Base-by-base conservation (phyloP, 2,797 vertebrate species). In the Tenualosa ilisha region DNA sequence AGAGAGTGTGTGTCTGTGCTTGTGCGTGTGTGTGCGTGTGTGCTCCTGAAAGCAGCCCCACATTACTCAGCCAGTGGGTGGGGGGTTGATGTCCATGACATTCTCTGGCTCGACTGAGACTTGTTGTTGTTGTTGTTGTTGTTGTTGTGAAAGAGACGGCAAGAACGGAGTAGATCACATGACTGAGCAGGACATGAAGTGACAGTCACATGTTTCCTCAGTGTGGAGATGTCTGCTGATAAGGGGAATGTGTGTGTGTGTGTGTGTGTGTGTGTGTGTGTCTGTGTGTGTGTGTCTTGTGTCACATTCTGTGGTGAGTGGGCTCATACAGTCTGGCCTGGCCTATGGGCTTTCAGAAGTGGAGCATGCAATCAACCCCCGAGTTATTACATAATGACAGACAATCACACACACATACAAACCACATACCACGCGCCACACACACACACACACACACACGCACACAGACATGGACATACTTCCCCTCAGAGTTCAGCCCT, bases 391-490 rank as follows among this genome's bases (percentile, higher is more conserved):
- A 63, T 63, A 63, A 63, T 3, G 6, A 59, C 56, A 59, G 3
- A n/a, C 6, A n/a, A 20, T 7, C 17, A n/a, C 56, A 1, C 56
- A n/a, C 20, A n/a, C n/a, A 63, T 9, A 63, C 59, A 63, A n/a
- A 63, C 59, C n/a, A 63, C 59, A 63, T n/a, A 63, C 37, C 37
- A 46, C 11, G 46, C 37, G 46, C 17, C 65, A 72, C 65, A 72
- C 65, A 72, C n/a, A 24, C 26, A 24, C 65, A 68, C 63, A 31
- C 63, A 68, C 63, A 68, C 63, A 31, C 63, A 68, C 63, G 37
- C 63, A 31, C 65, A 72, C 31, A 40, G 9, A 72, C 65, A 72
- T 13, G 17, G 1, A 72, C 31, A 72, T 4, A 40, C 65, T 15
- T n/a, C 12, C 24, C n/a, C 65, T 15, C 11, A 68, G 63, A 24